Conservation (phyloP, 2,888 invertebrate species). For the Drosophila ezoana region DNA sequence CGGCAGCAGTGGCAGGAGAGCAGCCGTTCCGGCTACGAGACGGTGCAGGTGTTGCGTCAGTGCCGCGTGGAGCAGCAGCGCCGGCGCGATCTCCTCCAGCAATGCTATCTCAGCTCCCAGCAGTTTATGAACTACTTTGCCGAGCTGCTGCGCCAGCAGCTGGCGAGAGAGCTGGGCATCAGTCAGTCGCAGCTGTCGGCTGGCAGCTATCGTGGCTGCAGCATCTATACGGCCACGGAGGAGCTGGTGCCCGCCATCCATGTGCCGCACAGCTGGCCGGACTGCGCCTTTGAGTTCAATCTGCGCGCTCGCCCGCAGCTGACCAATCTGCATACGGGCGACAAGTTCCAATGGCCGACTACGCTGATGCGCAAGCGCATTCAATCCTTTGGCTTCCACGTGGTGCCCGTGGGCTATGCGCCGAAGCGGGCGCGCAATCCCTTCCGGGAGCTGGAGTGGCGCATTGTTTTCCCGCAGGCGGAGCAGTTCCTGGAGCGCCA, state of each 20-base stretch:
- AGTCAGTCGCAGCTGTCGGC: slow-evolving; percentile 86
- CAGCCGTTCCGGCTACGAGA: slow-evolving; percentile 65
- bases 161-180: slow-evolving; percentile 87
- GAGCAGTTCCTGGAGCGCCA: slow-evolving; percentile 91
- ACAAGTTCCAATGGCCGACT: slow-evolving; percentile 89
- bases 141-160: slow-evolving; percentile 87
- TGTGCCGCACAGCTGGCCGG: slow-evolving; percentile 87
- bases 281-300: slow-evolving; percentile 89
- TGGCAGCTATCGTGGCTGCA: slow-evolving; percentile 88
- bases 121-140: slow-evolving; percentile 90
- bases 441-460: slow-evolving; percentile 91
- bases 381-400: slow-evolving; percentile 88
- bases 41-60: slow-evolving; percentile 68
- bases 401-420: slow-evolving; percentile 90
- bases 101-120: slow-evolving; percentile 87
- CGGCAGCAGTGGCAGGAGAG: slow-evolving; percentile 8
- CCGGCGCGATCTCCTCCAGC: slow-evolving; percentile 63
- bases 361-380: slow-evolving; percentile 88
- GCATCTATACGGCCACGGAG: slow-evolving; percentile 88
- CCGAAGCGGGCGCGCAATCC: slow-evolving; percentile 88
- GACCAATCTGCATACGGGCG: slow-evolving; percentile 87
- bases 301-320: slow-evolving; percentile 87
- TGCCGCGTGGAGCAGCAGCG: slow-evolving; percentile 70
- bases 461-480: slow-evolving; percentile 90
- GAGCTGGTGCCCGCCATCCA: slow-evolving; percentile 90